Evolutionary conservation across 2,888 invertebrate genomes (phyloP), one percentile per base, ranked within the genome.

Genomic region (Perizoma affinitatum): DNA sequence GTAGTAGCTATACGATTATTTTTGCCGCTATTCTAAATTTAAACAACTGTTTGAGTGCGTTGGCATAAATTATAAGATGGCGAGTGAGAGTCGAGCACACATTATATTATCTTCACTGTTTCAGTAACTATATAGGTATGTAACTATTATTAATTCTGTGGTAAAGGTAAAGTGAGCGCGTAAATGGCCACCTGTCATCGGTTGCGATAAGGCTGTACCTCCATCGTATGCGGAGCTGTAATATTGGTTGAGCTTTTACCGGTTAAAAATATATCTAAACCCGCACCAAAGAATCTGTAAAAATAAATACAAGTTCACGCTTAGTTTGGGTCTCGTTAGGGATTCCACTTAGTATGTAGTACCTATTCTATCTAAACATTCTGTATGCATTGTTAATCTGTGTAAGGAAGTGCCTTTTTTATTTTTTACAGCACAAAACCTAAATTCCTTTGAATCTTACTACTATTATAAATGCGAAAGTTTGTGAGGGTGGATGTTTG

Each of bases 101-200:
- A 58, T 64, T 61, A 57, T 58, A 22, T 22, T 22, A 22, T 22
- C 22, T 22, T 22, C 34, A 54, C 11, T 47, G 46, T 47, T 54
- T 46, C 50, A 35, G 53, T 44, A 59, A 33, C 43, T 47, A 8
- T 43, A 40, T 22, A 22, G 22, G 22, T 22, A 22, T n/a, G 3
- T n/a, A 7, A 45, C 45, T 50, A 35, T 38, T 51, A 22, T 47
- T 46, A 41, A 36, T 36, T 46, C 59, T 54, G 50, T 46, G 54
- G 53, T 46, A 9, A 59, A 57, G 54, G 53, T 46, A 11, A 63
- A 61, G 48, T 40, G 44, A 58, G 58, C 60, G 45, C 63, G 61
- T 54, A 67, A 71, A 68, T 72, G 73, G 63, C 65, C 72, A 73
- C 70, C 74, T 75, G 76, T 75, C 74, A 68, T 70, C 67, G 63